Conservation (phyloP, 2,888 invertebrate species). For the Sesamia inferens region DNA sequence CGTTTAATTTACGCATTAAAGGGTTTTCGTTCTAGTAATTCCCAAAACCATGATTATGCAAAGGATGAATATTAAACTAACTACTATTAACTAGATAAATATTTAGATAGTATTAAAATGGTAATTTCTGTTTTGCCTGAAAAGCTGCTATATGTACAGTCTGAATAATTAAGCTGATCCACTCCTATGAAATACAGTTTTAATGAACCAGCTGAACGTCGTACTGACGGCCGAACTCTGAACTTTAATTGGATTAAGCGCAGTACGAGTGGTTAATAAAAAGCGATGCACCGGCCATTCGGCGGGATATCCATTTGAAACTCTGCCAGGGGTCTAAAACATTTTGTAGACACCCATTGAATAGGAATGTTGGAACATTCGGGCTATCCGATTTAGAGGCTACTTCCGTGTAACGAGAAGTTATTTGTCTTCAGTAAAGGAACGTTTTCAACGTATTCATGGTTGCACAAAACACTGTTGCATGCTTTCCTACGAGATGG, state of each 20-base stretch:
- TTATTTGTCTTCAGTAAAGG: constrained; percentile 14
- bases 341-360: constrained; percentile 60
- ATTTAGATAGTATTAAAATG: constrained; percentile 10
- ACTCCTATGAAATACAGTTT: constrained; percentile 52
- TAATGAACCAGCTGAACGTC: constrained; percentile 54
- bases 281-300: constrained; percentile 60
- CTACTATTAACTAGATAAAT: constrained; percentile 17
- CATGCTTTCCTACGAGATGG: neutral
- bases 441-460: constrained; percentile 7
- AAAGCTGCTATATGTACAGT: constrained; percentile 10
- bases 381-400: constrained; percentile 30
- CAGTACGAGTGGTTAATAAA: constrained; percentile 66
- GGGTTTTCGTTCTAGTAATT: constrained; percentile 15
- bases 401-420: constrained; percentile 14
- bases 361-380: constrained; percentile 18
- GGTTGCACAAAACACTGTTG: constrained; percentile 21
- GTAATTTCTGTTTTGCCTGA: constrained; percentile 11
- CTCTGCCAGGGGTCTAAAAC: constrained; percentile 50
- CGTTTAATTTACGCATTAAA: constrained; percentile 23
- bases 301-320: constrained; percentile 45
- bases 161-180: constrained; percentile 41
- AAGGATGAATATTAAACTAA: constrained; percentile 3
- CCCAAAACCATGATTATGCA: constrained; percentile 7
- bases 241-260: constrained; percentile 74
- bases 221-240: constrained; percentile 58